Base-by-base conservation (phyloP, 2,113 vertebrate species). In the Oostethus manadensis region DNA sequence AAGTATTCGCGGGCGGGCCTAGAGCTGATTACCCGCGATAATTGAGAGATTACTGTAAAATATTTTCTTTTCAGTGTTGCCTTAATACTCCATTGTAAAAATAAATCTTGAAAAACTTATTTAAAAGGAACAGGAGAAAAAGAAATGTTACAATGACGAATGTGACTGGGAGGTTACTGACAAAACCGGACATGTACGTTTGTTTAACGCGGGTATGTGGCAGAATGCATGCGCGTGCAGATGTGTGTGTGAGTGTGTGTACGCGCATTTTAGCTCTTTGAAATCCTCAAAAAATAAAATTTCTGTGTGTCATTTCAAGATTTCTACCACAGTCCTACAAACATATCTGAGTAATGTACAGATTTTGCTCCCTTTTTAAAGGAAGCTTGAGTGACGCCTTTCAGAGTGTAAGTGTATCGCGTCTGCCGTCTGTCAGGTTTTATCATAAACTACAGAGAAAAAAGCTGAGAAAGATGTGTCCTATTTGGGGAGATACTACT, bases 61-160 rank as follows among this genome's bases (percentile, higher is more conserved):
- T 42, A 0, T 54, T 18, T 54, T 20, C n/a, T 13, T 55, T 55
- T 55, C 53, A 16, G 18, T 40, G 53, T 40, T n/a, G 20, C 15
- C 35, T 17, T 55, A 55, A 40, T 55, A 55, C 53, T 55, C 53
- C 53, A 40, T 38, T 33, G 20, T 21, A 42, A 80, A 83, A 82
- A 68, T 71, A 76, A 78, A 82, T 85, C 73, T 83, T 74, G 74
- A 84, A 74, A 83, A 56, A 75, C 66, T 74, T 79, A 81, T 79
- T 74, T 81, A 79, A 86, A 79, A 76, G 73, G 29, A 74, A 80
- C 80, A 68, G 55, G 56, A 78, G 64, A 78, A 79, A 77, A 78
- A 78, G 65, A 85, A 82, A 79, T 84, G 86, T 88, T 86, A 85
- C 76, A 81, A 82, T 82, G 64, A 86, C 81, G 87, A 88, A 88